Base-by-base conservation (phyloP, 2,888 invertebrate genomes). In the Torymus auratus region DNA sequence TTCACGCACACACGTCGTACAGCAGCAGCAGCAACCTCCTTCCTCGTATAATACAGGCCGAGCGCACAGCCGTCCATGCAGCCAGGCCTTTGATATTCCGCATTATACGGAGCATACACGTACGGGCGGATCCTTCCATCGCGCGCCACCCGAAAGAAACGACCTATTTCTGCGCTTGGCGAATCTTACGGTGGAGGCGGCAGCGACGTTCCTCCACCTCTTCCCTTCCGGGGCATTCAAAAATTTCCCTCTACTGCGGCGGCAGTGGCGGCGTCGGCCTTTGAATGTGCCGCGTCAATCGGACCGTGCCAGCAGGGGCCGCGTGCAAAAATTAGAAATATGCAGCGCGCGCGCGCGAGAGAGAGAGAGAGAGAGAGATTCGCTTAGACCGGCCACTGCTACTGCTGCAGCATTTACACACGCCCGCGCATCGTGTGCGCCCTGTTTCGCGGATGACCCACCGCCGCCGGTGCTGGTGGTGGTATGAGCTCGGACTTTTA, bases 121-220 rank as follows among this genome's bases (percentile, higher is more conserved):
- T 2, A 62, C 7, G 3, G 28, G 28, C 28, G 28, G 28, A 4
- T 20, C 64, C 64, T 64, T 23, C 64, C 28, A 61, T 41, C 20
- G n/a, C 13, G 53, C 53, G 55, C 41, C 28, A 28, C 28, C 28
- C 28, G 15, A 72, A 64, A 55, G 23, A 72, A 55, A 56, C 77
- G 81, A 83, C 81, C 78, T 68, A 82, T 70, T 83, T 82, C 62
- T 73, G 67, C 3, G 28, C 74, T 68, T 56, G 58, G 67, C 41
- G 78, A 61, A 77, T 71, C 70, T 70, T 75, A 17, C 50, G 53
- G 50, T 23, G 55, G 60, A 23, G 60, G 71, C 61, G 69, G 75
- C 28, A 15, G 70, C 60, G 61, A 56, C 53, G 28, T 28, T 28
- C 28, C 28, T 28, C 28, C 28, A 2, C 28, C 28, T 28, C 28